Evolutionary conservation across 2,797 vertebrate species (phyloP), one percentile per base, ranked within the genome.

Genomic region (Epinephelus malabaricus): DNA sequence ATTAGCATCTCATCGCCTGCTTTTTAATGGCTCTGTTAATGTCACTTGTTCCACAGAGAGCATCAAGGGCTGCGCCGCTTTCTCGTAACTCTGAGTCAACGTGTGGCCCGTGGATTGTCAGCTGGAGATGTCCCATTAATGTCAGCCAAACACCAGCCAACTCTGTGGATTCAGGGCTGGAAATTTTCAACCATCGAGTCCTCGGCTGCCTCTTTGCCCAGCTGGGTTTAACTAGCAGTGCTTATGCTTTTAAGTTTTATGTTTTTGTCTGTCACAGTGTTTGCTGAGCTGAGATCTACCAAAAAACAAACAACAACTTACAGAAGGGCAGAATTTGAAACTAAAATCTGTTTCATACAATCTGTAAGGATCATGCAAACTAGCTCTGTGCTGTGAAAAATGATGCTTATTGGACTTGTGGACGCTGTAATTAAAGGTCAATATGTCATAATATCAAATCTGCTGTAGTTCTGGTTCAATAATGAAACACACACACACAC

Each of bases 11-110:
- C 64, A 82, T 73, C 68, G 27, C 10, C 69, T 56, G 63, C 50
- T 78, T 78, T 71, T 81, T 86, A 79, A 82, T 82, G 77, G 38
- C 34, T 83, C 61, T 3, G 19, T 76, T 79, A 81, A 66, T 89
- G 84, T 82, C 81, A 58, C 45, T 84, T 40, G 69, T 87, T 89
- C 65, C 87, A 73, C 69, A 40, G 47, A 50, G 1, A 56, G 69
- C 55, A 54, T 49, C 18, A 2, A 53, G 46, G 18, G 61, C 11
- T 66, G 17, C 17, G 0, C 4, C 3, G 21, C 21, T 77, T 92
- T 90, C 89, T 84, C 14, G 65, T 89, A 89, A 91, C 58, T 83
- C 54, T 92, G 88, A 92, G 71, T 94, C 92, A 91, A 63, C 15
- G 4, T 10, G 47, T 78, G 73, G 58, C 51, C 72, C 50, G 13